Percentiles rank a stretch among this genome's conserved stretches.
Evolutionary conservation across 2,113 vertebrate species (phyloP).

Genomic region (Trinectes maculatus): DNA sequence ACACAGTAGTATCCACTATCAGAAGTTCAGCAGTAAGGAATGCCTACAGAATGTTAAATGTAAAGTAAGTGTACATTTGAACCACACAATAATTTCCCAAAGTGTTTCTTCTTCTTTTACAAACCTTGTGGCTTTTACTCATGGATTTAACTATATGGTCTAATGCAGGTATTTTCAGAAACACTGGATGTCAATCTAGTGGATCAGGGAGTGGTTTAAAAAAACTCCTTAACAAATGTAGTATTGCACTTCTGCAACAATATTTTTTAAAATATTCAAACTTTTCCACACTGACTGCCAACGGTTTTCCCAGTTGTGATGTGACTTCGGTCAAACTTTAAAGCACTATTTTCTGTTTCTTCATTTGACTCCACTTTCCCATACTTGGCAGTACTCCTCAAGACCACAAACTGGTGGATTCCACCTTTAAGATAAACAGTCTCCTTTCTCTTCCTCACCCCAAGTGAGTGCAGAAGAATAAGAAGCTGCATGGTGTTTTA

Average conservation of each 20-base stretch:
- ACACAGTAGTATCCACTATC: constrained; percentile 16
- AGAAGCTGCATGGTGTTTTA: not conserved
- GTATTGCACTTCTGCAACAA: no score
- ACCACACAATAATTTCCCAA: not conserved
- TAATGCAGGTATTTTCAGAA: not conserved
- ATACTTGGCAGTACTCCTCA: not conserved
- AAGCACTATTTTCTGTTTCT: no score
- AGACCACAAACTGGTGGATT: not conserved
- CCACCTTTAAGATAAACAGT: not conserved
- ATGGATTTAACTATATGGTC: not conserved
- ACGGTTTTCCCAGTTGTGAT: no score
- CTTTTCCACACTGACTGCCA: no score
- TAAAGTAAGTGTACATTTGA: not conserved
- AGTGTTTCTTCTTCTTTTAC: not conserved
- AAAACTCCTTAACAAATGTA: no score
- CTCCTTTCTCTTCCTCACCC: not conserved
- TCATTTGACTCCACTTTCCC: no score
- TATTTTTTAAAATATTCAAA: no score
- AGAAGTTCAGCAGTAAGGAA: constrained; percentile 2
- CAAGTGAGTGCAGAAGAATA: constrained; percentile 3
- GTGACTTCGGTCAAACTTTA: no score
- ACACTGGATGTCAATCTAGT: not conserved
- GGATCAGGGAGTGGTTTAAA: not conserved
- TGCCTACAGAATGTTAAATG: no score
- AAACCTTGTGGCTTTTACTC: not conserved